phyloP scores from a whole-genome alignment of 2,113 vertebrate genomes.

The Hystrix brachyura region DNA sequence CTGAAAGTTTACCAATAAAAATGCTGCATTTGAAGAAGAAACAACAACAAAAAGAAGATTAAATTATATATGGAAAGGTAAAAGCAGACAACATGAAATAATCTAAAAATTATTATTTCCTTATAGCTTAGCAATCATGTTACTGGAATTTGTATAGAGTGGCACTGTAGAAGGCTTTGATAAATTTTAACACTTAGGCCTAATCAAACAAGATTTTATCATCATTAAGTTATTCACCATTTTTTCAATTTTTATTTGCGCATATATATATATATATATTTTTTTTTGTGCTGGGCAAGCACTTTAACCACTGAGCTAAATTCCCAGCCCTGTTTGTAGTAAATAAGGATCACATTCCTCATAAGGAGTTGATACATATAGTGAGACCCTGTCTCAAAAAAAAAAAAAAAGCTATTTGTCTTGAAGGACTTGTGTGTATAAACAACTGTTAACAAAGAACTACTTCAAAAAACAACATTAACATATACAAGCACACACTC shows the following conservation, averaged over 20 bases:
- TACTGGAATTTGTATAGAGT: slow-evolving; percentile 54
- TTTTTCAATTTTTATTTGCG: neutral
- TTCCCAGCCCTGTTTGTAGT: neutral
- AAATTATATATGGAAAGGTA: neutral
- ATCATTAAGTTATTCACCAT: neutral
- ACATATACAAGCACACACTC: slow-evolving; percentile 46
- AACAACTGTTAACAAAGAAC: slow-evolving; percentile 76
- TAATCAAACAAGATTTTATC: slow-evolving; percentile 47
- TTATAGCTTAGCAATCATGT: neutral
- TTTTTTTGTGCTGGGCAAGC: no score
- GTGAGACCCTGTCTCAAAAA: neutral
- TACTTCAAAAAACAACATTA: slow-evolving; percentile 68
- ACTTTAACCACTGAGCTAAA: no score
- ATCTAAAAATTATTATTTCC: neutral
- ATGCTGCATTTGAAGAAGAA: slow-evolving; percentile 36
- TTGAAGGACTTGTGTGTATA: slow-evolving; percentile 63
- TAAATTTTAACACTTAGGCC: slow-evolving; percentile 34
- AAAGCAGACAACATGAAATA: neutral
- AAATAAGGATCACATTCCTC: neutral
- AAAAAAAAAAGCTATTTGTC: neutral
- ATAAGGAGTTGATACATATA: neutral
- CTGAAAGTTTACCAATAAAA: slow-evolving; percentile 1
- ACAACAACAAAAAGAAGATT: neutral
- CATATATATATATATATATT: neutral
- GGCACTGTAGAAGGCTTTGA: slow-evolving; percentile 34